Evolutionary conservation across 2,888 invertebrate species (phyloP).

Genomic region (Catocala sponsa): DNA sequence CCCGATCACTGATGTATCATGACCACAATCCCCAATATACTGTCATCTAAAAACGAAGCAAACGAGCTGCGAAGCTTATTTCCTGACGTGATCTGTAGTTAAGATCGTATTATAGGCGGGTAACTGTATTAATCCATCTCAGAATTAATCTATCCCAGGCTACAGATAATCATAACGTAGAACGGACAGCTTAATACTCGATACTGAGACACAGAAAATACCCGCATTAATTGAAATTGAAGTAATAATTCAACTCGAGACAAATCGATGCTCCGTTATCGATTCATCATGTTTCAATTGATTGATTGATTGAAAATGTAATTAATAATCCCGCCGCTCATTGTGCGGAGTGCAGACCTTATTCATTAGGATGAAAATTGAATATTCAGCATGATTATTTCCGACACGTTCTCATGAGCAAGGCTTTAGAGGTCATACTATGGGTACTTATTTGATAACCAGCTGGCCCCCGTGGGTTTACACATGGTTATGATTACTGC

Average conservation of each 20-base stretch:
- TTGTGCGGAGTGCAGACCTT: slow-evolving; percentile 14
- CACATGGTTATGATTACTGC: no score
- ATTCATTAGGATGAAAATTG: slow-evolving; percentile 22
- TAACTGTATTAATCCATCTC: no score
- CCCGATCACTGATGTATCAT: no score
- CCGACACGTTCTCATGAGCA: not conserved
- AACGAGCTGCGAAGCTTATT: no score
- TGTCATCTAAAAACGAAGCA: no score
- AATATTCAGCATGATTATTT: slow-evolving; percentile 6
- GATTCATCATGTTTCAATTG: slow-evolving; percentile 36
- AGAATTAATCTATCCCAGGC: no score
- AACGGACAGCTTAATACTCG: not conserved
- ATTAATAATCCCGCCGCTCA: slow-evolving; percentile 32
- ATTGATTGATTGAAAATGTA: slow-evolving; percentile 18
- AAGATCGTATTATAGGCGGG: no score
- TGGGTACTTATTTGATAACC: no score
- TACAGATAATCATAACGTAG: not conserved
- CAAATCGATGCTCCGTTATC: slow-evolving; percentile 35
- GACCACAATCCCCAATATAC: no score
- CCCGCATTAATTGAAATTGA: slow-evolving; percentile 34
- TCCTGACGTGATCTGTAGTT: no score
- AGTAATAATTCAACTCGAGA: slow-evolving; percentile 32
- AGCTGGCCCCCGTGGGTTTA: no score
- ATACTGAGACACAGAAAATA: slow-evolving; percentile 8
- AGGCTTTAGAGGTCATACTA: not conserved